Evolutionary conservation across 2,113 vertebrate species (phyloP).

Genomic region (Grammomys surdaster): DNA sequence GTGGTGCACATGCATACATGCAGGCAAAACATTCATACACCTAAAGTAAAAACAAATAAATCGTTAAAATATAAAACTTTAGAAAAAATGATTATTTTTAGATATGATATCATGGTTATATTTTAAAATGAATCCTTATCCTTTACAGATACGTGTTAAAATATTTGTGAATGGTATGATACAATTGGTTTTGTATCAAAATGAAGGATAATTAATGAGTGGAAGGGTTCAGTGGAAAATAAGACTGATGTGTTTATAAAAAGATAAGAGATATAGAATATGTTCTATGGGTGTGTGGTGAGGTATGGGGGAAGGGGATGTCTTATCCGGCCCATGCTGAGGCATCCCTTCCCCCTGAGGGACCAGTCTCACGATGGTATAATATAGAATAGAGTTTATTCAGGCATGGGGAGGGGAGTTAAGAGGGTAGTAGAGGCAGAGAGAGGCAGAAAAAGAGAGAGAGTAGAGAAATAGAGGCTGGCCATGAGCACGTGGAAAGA

Average conservation of each 20-base stretch:
- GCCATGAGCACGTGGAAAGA: too few species aligned
- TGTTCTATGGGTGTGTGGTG: too few species aligned
- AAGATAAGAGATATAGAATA: too few species aligned
- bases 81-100: conserved; percentile 1
- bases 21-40: neutral
- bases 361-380: too few species aligned
- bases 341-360: too few species aligned
- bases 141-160: conserved; percentile 38
- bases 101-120: neutral
- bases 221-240: neutral
- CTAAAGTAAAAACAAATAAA: neutral
- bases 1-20: neutral
- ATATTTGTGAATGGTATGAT: conserved; percentile 50
- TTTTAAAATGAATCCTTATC: conserved; percentile 28
- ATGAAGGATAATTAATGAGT: neutral
- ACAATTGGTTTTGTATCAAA: conserved; percentile 43
- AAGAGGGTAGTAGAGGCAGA: too few species aligned
- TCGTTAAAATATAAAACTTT: neutral
- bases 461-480: too few species aligned
- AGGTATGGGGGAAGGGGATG: too few species aligned
- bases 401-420: too few species aligned
- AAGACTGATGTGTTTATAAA: neutral
- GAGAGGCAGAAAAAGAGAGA: too few species aligned
- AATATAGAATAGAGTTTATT: too few species aligned
- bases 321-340: too few species aligned